These are phyloP conservation scores for Ciconia maguari DNA, from an alignment of 2,113 vertebrate genomes.

Conservation along the genomic window DNA sequence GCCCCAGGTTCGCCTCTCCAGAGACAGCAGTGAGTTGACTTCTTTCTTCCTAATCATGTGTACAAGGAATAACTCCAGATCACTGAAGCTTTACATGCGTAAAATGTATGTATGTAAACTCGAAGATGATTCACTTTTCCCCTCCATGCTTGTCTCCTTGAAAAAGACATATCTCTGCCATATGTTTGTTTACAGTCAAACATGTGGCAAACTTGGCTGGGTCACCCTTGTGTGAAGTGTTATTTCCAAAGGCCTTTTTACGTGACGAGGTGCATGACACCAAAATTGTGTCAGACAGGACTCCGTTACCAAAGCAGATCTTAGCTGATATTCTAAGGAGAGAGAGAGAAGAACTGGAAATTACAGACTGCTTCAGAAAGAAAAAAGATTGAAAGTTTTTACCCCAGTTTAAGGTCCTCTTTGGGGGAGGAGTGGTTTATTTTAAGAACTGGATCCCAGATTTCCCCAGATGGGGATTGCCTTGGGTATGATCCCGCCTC, in stretches of 20 bases:
- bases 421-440: neutral
- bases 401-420: neutral
- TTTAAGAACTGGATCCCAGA: neutral
- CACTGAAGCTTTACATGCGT: neutral
- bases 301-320: neutral
- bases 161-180: neutral
- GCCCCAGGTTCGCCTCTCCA: neutral
- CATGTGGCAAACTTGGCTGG: neutral
- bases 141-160: neutral
- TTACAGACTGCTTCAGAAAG: neutral
- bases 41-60: neutral
- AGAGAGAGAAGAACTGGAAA: neutral
- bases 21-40: neutral
- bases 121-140: neutral
- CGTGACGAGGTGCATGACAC: neutral
- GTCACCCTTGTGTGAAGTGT: neutral
- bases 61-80: neutral
- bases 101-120: neutral
- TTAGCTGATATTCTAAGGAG: neutral
- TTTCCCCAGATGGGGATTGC: neutral
- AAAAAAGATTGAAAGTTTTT: neutral
- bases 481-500: neutral
- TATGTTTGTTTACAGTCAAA: slow-evolving; percentile 40
- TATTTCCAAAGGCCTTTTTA: neutral
- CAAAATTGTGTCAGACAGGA: neutral